Base-by-base conservation (phyloP, 2,797 vertebrate species). In the Sylvilagus floridanus region DNA sequence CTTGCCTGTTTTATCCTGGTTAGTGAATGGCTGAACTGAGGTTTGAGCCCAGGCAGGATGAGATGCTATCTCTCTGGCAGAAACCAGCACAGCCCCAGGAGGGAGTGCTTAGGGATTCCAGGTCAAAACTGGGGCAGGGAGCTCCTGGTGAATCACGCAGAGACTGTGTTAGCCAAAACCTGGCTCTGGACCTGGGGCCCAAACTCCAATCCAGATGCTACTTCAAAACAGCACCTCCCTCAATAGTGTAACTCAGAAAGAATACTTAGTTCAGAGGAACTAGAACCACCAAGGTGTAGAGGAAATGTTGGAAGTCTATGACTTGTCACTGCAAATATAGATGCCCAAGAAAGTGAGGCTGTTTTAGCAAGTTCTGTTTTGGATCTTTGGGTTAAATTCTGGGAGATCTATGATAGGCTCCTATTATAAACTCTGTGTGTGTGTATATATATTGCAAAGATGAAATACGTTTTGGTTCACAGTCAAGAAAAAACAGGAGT, bases 341-440 rank as follows among this genome's bases (percentile, higher is more conserved):
- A 13, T 73, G 69, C 35, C 42, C 72, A 63, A 79, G 47, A 54
- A 52, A 12, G 21, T 30, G 32, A 35, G 32, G 24, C 24, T 93
- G 24, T n/a, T 89, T 88, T 66, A 68, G 24, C 60, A 73, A 82
- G 19, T 83, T 91, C 63, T 76, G 35, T 28, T 82, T 82, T 35
- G 9, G 54, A 60, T 77, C 65, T 94, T 92, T 92, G 84, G 42
- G 30, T 42, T 93, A 95, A 82, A 76, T 92, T 90, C 37, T 68
- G 89, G 60, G 54, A 26, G n/a, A 37, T 57, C 17, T 60, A 71
- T 5, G 68, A 42, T 69, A 28, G 4, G 11, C n/a, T 94, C 88
- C 60, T 88, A 57, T 50, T 87, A 77, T 47, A 63, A 89, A 91
- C 77, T 2, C 42, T 47, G 8, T 47, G 42, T 47, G 37, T 37